Base-by-base conservation (phyloP, 2,797 vertebrate species). In the Thaleichthys pacificus region DNA sequence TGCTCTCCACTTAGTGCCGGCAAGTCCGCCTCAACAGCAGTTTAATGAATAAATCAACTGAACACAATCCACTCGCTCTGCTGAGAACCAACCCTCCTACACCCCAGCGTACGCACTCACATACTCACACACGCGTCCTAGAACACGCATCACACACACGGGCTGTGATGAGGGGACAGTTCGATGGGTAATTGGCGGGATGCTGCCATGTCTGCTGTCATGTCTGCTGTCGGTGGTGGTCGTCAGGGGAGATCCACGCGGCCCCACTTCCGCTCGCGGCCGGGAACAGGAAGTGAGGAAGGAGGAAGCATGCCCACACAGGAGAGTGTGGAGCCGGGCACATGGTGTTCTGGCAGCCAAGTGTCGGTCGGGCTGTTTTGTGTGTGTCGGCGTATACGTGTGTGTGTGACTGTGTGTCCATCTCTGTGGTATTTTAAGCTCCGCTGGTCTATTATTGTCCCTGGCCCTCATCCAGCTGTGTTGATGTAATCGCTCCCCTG, bases 251-350 rank as follows among this genome's bases (percentile, higher is more conserved):
- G 78, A 72, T 35, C 68, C 8, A 60, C 77, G 68, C 61, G 69
- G 64, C 38, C 57, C 42, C 22, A 82, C 82, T 87, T 90, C 87
- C 89, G 87, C 75, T 80, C 75, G 51, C 61, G 75, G 81, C 79
- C 87, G 88, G 89, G 88, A 91, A 89, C 60, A 62, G 87, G 86
- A 90, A 86, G 76, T 63, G 61, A 82, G 75, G 83, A 74, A 82
- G 64, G 81, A 82, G 66, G 3, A 80, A 82, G 56, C 67, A 67
- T 57, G 66, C 76, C 61, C 64, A 82, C 76, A 66, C 54, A 60
- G 74, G 85, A 81, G 70, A 75, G 30, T 32, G 64, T 38, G 70
- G 54, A 76, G 51, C 57, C 30, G 71, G 32, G 47, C 64, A 68
- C 66, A 76, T 71, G 68, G n/a, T 66, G 74, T 69, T 35, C 80